Evolutionary conservation across 1,140 invertebrate species (phyloP), one percentile per base, ranked within the genome.

Genomic region (Drosophila triauraria): DNA sequence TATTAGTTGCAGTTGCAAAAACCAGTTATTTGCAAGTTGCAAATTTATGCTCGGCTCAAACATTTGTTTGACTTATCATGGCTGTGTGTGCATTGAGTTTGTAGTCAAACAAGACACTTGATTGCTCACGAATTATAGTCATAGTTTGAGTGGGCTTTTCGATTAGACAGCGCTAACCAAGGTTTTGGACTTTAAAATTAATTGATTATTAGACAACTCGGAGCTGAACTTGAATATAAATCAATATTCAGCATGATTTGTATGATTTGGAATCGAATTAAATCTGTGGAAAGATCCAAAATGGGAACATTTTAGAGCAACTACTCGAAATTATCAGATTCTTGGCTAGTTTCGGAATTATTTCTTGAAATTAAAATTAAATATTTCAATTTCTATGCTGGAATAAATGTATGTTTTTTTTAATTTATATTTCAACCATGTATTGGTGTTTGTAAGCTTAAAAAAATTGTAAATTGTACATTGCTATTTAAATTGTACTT

Each of bases 111-210:
- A 65, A 69, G 65, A 53, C 61, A 65, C 61, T 51, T 69, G 65
- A 69, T 69, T 69, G 67, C 68, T 61, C 68, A 71, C 70, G 48
- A 60, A 61, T 61, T 50, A 38, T 54, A 75, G 68, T 74, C 63
- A 63, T 27, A 48, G 50, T 62, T 56, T 35, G 63, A 70, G 67
- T 70, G 48, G 67, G 60, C n/a, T 32, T 70, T 60, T 59, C 51
- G 62, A 35, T 35, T 27, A 64, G 54, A 35, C 56, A 35, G 44
- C 25, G 20, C 20, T 6, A 46, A 27, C 62, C 67, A 70, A 70
- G 67, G 67, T 30, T 68, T 62, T 42, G 23, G 9, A 67, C 44
- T 54, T 67, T 42, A 69, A 67, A 69, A 69, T 53, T 53, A 67
- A 44, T 69, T 38, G 61, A 69, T 68, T 54, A 25, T 53, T 35